These are phyloP conservation scores for Hapalemur alaotrensis DNA, from an alignment of 2,797 vertebrate genomes.

Conservation along the genomic window DNA sequence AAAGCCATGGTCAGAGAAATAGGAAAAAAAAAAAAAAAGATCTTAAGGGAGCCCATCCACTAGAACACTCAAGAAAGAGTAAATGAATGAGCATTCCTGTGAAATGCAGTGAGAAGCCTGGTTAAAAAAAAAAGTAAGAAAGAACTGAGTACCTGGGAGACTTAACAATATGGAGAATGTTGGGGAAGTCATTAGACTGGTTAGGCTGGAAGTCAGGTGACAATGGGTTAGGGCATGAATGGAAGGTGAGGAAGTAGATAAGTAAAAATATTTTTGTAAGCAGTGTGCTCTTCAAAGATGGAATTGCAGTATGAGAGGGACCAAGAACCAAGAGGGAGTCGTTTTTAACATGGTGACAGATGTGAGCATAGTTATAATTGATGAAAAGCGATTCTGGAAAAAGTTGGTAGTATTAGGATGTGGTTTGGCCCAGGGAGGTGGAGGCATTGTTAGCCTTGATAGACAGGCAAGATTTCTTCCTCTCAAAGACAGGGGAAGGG, in stretches of 20 bases:
- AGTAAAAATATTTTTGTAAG: neutral
- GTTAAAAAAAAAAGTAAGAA: neutral
- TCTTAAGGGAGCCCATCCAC: neutral
- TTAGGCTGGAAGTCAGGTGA: neutral
- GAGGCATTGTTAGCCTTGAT: neutral
- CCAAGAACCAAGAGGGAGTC: neutral
- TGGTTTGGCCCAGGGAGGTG: neutral
- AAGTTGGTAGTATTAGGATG: neutral
- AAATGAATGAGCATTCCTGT: neutral
- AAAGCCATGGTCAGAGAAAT: neutral
- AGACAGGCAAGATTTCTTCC: neutral
- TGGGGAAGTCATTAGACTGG: neutral
- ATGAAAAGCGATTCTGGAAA: constrained; percentile 1
- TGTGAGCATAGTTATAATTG: constrained; percentile 2
- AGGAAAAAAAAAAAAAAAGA: neutral
- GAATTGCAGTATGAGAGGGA: neutral
- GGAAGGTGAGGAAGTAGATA: neutral
- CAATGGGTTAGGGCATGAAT: neutral
- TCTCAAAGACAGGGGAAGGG: neutral
- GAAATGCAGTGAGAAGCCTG: neutral
- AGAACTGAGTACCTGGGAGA: neutral
- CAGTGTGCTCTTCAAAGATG: neutral
- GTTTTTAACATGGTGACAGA: neutral
- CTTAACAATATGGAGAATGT: neutral
- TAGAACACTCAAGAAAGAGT: constrained; percentile 21